Evolutionary conservation across 2,797 vertebrate genomes (phyloP), one percentile per base, ranked within the genome.

Genomic region (Crocidura indochinensis): DNA sequence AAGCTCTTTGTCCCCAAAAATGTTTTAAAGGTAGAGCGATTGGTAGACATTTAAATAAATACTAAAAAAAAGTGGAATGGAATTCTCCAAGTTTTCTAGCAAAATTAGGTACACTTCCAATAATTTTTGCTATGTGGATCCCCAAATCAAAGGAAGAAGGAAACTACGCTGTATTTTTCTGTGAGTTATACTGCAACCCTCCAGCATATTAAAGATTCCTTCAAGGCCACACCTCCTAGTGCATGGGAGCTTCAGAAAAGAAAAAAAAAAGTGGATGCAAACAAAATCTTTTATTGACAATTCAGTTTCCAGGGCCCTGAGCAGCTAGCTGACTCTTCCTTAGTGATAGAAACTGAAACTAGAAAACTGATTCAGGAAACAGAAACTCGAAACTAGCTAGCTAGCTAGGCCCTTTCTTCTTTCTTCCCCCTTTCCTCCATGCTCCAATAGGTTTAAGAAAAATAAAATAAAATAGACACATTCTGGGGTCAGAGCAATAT

Each of bases 1-100:
- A 51, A 11, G 10, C 15, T 51, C 15, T 56, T 56, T 56, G 14
- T 56, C 17, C 19, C 4, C 2, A 53, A 53, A 53, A 53, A 38
- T 2, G 5, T 38, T 38, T 38, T 38, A 38, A 74, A 87, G 15
- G 65, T 12, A 53, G 31, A 85, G 26, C 44, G 27, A 69, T 89
- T 91, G 5, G 38, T 49, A 49, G 38, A 47, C 44, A 88, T 8
- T 29, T 38, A 83, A 17, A 77, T 19, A 4, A 17, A 77, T 19
- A 4, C 27, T 69, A 83, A 88, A 56, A 0, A 77, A 6, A 2
- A 46, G 20, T 38, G 19, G 19, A 4, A 60, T 31, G 49, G 69
- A 12, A 69, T 73, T 74, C 74, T 75, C 56, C 46, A 74, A 73
- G 83, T 80, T 86, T 69, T 84, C 72, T 75, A 83, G 27, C 67